Percentiles rank a stretch among this genome's conserved stretches.
Evolutionary conservation across 2,113 vertebrate species (phyloP).

Genomic region (Nothocercus nigrocapillus): DNA sequence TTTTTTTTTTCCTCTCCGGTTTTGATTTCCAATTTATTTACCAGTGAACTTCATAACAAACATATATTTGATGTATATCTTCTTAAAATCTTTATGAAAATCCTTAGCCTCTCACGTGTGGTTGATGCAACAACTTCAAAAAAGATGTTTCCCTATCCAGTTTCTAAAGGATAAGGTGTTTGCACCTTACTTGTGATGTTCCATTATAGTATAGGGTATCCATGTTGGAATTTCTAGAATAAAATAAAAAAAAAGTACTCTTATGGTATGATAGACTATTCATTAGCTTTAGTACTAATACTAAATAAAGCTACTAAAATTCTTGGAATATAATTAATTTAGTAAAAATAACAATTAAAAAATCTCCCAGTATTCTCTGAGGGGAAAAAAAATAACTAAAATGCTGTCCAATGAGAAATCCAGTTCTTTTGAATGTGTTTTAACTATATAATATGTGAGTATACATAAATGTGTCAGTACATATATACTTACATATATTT

Average conservation of each 20-base stretch:
- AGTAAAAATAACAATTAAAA: background rate
- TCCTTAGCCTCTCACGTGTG: background rate
- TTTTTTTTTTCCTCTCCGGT: background rate
- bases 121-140: background rate
- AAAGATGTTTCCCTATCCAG: background rate
- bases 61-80: background rate
- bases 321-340: background rate
- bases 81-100: background rate
- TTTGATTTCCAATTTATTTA: background rate
- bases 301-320: background rate
- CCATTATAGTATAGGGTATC: background rate
- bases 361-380: background rate
- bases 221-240: background rate
- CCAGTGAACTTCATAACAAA: accelerated
- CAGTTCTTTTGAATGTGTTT: background rate
- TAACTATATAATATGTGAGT: background rate
- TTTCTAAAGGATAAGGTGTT: background rate
- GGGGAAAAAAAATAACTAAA: background rate
- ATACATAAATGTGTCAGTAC: background rate
- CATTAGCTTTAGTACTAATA: background rate
- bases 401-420: background rate
- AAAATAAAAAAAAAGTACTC: background rate
- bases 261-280: background rate
- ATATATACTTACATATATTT: background rate
- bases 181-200: background rate